phyloP scores from a whole-genome alignment of 1,140 invertebrate genomes.

The Drosophila ananassae region DNA sequence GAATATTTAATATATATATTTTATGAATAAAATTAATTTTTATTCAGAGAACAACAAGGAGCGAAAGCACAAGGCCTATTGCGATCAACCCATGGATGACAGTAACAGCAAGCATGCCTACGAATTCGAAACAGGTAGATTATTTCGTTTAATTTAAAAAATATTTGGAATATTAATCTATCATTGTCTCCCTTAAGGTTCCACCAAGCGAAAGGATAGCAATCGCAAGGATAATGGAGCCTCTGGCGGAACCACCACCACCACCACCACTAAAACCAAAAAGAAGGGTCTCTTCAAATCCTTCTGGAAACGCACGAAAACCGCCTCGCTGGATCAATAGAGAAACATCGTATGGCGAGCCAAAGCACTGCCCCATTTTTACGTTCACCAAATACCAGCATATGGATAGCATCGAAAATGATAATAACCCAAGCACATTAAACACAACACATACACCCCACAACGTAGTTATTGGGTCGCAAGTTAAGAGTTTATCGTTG shows the following conservation, averaged over 20 bases:
- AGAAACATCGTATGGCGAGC: conserved; percentile 22
- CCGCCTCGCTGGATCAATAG: conserved; percentile 92
- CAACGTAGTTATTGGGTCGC: conserved; percentile 14
- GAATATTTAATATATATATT: no score
- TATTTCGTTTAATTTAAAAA: background rate
- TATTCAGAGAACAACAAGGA: conserved; percentile 67
- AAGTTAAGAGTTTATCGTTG: conserved; percentile 13
- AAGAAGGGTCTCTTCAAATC: conserved; percentile 93
- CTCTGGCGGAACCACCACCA: conserved; percentile 47
- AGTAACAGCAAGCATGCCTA: conserved; percentile 70
- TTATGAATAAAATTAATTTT: background rate
- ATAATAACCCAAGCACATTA: conserved; percentile 52
- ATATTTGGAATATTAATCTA: background rate
- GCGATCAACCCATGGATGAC: conserved; percentile 67
- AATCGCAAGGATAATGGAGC: conserved; percentile 53
- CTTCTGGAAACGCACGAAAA: conserved; percentile 92
- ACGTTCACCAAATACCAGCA: conserved; percentile 10
- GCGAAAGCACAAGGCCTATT: conserved; percentile 74
- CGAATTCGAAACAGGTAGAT: conserved; percentile 66
- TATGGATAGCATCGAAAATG: conserved; percentile 41
- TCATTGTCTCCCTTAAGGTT: conserved; percentile 85
- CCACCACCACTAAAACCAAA: conserved; percentile 85
- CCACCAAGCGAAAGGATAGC: conserved; percentile 81
- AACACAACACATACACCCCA: conserved; percentile 17
- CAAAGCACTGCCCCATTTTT: conserved; percentile 56